Percentiles rank a stretch among this genome's conserved stretches.
Evolutionary conservation across 2,888 invertebrate species (phyloP).

Genomic region (Acronicta leporina): DNA sequence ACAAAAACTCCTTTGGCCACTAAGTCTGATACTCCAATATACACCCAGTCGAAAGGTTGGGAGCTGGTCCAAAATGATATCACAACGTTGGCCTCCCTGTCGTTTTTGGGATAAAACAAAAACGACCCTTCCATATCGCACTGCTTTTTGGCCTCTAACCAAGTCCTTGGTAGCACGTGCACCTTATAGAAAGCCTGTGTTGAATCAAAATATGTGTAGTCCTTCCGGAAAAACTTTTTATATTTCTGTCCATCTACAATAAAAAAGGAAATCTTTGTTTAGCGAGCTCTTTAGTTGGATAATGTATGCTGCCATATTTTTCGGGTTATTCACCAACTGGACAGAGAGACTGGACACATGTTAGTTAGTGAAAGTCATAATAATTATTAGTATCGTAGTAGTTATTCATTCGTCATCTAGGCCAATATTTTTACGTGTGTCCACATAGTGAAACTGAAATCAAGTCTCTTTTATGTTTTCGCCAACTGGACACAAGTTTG

Average conservation of each 20-base stretch:
- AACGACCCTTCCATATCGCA: conserved; percentile 73
- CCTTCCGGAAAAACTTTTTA: conserved; percentile 76
- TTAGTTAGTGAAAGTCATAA: too few species aligned
- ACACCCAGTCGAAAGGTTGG: conserved; percentile 55
- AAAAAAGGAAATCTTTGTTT: conserved; percentile 7
- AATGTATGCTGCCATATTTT: too few species aligned
- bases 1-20: conserved; percentile 69
- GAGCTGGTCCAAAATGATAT: conserved; percentile 61
- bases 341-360: too few species aligned
- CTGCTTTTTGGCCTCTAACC: conserved; percentile 69
- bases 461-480: too few species aligned
- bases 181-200: conserved; percentile 76
- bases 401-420: too few species aligned
- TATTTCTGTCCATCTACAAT: conserved; percentile 74
- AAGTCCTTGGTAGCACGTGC: conserved; percentile 68
- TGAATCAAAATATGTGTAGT: conserved; percentile 70
- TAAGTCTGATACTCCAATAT: conserved; percentile 69
- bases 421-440: too few species aligned
- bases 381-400: too few species aligned
- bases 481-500: too few species aligned
- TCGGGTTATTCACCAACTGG: too few species aligned
- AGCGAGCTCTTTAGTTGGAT: too few species aligned
- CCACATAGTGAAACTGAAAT: too few species aligned
- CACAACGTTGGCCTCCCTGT: conserved; percentile 65
- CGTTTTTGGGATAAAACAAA: conserved; percentile 72